Evolutionary conservation across 1,140 invertebrate genomes (phyloP).

Genomic region (Littorina saxatilis): DNA sequence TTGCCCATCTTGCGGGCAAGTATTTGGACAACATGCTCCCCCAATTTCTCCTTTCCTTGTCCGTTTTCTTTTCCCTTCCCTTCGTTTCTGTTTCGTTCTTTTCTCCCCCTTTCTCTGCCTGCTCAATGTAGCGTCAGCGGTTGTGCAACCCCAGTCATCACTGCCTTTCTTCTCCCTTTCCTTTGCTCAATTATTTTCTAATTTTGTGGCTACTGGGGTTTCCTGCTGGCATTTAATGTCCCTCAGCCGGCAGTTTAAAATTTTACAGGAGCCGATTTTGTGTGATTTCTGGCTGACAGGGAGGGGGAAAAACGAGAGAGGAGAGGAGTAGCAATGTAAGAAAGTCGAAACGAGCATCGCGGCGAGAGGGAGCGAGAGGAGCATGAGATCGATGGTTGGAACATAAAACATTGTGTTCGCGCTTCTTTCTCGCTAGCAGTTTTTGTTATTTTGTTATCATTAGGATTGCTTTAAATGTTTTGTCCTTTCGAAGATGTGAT

Average conservation of each 20-base stretch:
- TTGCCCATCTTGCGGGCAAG: conserved; percentile 4
- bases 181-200: conserved; percentile 11
- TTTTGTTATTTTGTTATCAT: conserved; percentile 7
- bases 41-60: background rate
- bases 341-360: background rate
- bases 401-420: background rate
- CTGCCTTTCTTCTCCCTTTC: background rate
- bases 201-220: conserved; percentile 3
- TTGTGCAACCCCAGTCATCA: background rate
- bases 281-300: background rate
- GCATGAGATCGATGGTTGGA: background rate
- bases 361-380: too few species aligned
- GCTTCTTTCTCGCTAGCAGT: background rate
- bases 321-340: background rate
- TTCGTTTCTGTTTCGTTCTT: background rate
- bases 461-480: background rate
- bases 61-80: background rate
- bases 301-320: background rate
- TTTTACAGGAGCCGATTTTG: conserved; percentile 12
- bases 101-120: background rate
- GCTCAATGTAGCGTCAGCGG: background rate
- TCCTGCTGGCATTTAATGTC: conserved; percentile 8
- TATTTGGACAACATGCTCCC: conserved; percentile 16
- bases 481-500: too few species aligned
- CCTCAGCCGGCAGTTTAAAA: conserved; percentile 10